These are phyloP conservation scores for Leptatherina wallacei DNA, from an alignment of 2,797 vertebrate genomes.

Conservation along the genomic window DNA sequence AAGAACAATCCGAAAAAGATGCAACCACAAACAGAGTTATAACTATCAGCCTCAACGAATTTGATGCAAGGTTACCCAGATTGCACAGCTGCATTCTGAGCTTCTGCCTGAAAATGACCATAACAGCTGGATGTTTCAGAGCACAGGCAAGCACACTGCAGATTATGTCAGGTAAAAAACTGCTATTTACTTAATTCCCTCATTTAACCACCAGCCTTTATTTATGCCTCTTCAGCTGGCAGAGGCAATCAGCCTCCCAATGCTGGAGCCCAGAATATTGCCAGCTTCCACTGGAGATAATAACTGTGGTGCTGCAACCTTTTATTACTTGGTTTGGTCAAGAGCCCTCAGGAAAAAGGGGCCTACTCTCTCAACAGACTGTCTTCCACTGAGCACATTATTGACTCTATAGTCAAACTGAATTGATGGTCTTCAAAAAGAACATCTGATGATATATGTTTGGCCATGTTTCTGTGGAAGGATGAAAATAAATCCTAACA, in stretches of 20 bases:
- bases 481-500: conserved; percentile 51
- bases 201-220: conserved; percentile 49
- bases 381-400: conserved; percentile 30
- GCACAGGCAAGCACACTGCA: neutral
- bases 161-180: conserved; percentile 42
- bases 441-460: conserved; percentile 34
- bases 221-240: conserved; percentile 49
- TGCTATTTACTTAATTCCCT: conserved; percentile 61
- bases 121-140: conserved; percentile 38
- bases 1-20: conserved; percentile 8
- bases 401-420: conserved; percentile 21
- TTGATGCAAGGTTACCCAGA: conserved; percentile 29
- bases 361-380: conserved; percentile 20
- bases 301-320: conserved; percentile 55
- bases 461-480: conserved; percentile 12
- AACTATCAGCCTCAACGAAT: conserved; percentile 17
- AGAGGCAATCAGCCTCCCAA: conserved; percentile 47
- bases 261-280: conserved; percentile 31
- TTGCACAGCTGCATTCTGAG: conserved; percentile 33
- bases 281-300: conserved; percentile 48
- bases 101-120: conserved; percentile 19
- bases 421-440: conserved; percentile 22
- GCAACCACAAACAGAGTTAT: neutral
- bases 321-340: conserved; percentile 63
- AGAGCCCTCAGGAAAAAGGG: conserved; percentile 56